Conservation (phyloP, 2,113 vertebrate genomes). For the Xyrauchen texanus region DNA sequence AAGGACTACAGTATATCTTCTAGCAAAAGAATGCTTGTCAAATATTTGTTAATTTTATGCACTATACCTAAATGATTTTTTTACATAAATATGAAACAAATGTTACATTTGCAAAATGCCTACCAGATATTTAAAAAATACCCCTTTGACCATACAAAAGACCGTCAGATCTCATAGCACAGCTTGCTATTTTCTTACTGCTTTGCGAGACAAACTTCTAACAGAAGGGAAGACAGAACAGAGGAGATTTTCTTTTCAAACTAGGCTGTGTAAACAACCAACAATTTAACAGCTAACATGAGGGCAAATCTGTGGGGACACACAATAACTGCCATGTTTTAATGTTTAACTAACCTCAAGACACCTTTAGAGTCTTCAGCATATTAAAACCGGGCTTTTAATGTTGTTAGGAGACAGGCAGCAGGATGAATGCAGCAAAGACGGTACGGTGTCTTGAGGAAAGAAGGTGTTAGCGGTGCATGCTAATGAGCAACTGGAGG, state of each 20-base stretch:
- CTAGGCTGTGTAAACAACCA: slow-evolving; percentile 10
- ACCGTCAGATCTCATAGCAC: neutral
- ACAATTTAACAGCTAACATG: neutral
- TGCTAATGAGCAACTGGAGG: slow-evolving; percentile 53
- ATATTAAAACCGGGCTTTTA: slow-evolving; percentile 27
- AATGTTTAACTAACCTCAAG: slow-evolving; percentile 18
- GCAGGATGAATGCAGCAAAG: slow-evolving; percentile 27
- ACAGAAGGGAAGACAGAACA: slow-evolving; percentile 2
- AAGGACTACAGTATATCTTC: too few relatives aligned
- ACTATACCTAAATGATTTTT: too few relatives aligned
- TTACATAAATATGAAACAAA: too few relatives aligned
- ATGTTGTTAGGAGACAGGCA: neutral
- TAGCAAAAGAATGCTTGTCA: too few relatives aligned
- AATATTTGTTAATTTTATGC: too few relatives aligned
- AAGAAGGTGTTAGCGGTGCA: slow-evolving; percentile 16
- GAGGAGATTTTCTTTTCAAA: neutral
- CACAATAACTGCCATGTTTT: slow-evolving; percentile 9
- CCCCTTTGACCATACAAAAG: too few relatives aligned
- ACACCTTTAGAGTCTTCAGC: slow-evolving; percentile 7
- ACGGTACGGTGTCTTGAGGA: neutral
- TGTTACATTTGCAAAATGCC: too few relatives aligned
- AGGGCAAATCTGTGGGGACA: neutral
- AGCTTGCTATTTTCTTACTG: neutral
- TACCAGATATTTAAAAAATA: too few relatives aligned
- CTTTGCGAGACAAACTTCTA: neutral